Conservation (phyloP, 1,140 invertebrate genomes). For the Lepidurus packardi region DNA sequence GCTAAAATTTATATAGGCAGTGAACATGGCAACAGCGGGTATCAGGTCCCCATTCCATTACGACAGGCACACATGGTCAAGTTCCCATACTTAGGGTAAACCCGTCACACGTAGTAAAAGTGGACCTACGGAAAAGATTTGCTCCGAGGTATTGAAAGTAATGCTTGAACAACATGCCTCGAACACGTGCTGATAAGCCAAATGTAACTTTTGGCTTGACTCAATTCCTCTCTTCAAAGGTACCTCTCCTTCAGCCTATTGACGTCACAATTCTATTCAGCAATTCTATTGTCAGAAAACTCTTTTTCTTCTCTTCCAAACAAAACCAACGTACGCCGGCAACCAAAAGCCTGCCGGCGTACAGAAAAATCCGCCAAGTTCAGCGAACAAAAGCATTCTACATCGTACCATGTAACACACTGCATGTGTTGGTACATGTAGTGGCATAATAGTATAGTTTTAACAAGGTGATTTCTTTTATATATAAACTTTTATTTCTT, state of each 20-base stretch:
- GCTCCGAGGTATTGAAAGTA: background rate
- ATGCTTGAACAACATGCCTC: background rate
- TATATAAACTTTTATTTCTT: background rate
- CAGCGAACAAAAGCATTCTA: background rate
- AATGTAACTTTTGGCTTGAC: background rate
- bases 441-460: background rate
- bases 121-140: background rate
- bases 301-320: background rate
- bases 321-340: background rate
- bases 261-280: background rate
- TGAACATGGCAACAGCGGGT: background rate
- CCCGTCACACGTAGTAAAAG: background rate
- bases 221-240: background rate
- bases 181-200: constrained; percentile 3
- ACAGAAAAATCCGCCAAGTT: background rate
- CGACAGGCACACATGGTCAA: background rate
- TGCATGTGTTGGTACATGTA: background rate
- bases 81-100: background rate
- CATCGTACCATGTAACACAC: background rate
- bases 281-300: background rate
- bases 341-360: background rate
- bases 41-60: background rate
- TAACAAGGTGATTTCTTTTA: background rate
- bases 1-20: background rate
- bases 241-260: background rate